phyloP scores from a whole-genome alignment of 2,797 vertebrate species.

The Sebastes vulpes region DNA sequence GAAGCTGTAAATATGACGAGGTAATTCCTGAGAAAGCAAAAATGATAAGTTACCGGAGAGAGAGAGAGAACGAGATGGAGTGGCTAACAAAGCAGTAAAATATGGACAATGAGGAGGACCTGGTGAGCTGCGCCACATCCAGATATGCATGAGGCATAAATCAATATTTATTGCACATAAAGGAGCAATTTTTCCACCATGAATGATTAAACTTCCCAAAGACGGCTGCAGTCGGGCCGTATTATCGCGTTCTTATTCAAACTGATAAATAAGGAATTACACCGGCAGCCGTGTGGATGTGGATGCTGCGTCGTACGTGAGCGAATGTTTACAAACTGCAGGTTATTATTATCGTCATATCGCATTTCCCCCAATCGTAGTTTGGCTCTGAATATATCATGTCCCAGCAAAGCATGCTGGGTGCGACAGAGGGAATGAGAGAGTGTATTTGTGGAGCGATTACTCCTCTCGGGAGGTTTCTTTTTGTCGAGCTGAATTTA shows the following conservation, averaged over 20 bases:
- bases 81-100: constrained; percentile 61
- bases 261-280: constrained; percentile 75
- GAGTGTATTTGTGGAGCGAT: constrained; percentile 22
- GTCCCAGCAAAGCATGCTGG: constrained; percentile 49
- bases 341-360: constrained; percentile 76
- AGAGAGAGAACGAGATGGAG: constrained; percentile 30
- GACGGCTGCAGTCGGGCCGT: constrained; percentile 59
- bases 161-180: constrained; percentile 89
- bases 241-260: constrained; percentile 76
- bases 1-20: constrained; percentile 24
- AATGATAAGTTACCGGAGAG: constrained; percentile 24
- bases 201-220: constrained; percentile 82
- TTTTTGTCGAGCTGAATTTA: constrained; percentile 33
- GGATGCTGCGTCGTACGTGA: constrained; percentile 46
- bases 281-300: constrained; percentile 36
- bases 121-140: constrained; percentile 52
- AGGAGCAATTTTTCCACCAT: constrained; percentile 84
- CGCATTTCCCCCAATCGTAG: constrained; percentile 42
- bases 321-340: constrained; percentile 77
- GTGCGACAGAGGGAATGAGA: constrained; percentile 1
- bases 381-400: constrained; percentile 70
- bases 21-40: constrained; percentile 44
- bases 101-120: constrained; percentile 57
- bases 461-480: constrained; percentile 13
- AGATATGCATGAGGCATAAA: constrained; percentile 81